Percentiles rank a stretch among this genome's conserved stretches.
Conservation (phyloP, 2,113 vertebrate genomes). For the Sinosuthora webbiana region DNA sequence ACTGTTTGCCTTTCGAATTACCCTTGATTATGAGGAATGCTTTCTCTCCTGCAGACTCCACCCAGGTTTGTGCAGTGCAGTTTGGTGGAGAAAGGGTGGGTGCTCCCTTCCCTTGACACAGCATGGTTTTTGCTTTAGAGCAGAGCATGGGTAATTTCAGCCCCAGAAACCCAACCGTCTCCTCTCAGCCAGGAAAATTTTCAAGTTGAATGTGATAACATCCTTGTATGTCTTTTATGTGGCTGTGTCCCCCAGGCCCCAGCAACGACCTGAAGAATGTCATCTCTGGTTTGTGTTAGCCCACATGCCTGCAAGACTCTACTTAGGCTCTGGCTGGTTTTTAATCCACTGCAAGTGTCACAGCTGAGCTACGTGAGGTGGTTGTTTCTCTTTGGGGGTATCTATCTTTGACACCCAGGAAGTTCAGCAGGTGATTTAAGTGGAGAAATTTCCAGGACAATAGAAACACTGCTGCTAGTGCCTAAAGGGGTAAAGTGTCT, state of each 20-base stretch:
- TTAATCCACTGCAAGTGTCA: background rate
- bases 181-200: background rate
- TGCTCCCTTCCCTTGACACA: background rate
- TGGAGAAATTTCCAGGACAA: background rate
- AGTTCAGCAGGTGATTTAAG: background rate
- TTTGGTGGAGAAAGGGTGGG: background rate
- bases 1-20: constrained; percentile 81
- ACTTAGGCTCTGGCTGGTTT: background rate
- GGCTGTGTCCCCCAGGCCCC: background rate
- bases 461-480: background rate
- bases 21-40: constrained; percentile 78
- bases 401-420: background rate
- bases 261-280: background rate
- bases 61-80: constrained; percentile 3
- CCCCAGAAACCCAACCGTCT: background rate
- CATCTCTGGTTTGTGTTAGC: background rate
- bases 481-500: background rate
- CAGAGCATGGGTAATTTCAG: background rate
- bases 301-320: background rate
- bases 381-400: background rate
- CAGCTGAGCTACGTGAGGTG: background rate
- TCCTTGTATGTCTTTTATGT: background rate
- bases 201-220: background rate
- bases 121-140: background rate
- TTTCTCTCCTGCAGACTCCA: constrained; percentile 55